Evolutionary conservation across 2,888 invertebrate species (phyloP), one percentile per base, ranked within the genome.

Genomic region (Taphrorychus bicolor): DNA sequence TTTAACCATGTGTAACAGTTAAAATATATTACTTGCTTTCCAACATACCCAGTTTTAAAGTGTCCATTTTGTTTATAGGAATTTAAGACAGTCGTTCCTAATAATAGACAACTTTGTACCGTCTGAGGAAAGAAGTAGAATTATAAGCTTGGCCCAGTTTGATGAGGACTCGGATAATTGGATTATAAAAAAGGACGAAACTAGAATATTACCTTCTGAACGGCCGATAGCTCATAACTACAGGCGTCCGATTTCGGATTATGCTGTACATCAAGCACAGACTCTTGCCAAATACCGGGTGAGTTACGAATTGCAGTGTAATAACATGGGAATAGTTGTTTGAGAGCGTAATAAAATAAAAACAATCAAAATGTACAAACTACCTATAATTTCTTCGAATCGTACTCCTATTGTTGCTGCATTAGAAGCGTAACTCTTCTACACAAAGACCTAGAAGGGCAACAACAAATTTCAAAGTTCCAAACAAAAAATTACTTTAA

Each of bases 21-120:
- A n/a, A n/a, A n/a, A n/a, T n/a, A 1, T 11, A 3, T 32, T 32
- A 11, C 32, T 45, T 17, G 14, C 2, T 17, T 5, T 3, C 14
- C 2, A 45, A 16, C 7, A 11, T 45, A n/a, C 14, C 3, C 1
- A 45, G 1, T 17, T 17, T 45, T 45, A n/a, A 42, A 42, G 14
- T 16, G 71, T 22, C 21, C 40, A 40, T 45, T 16, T 69, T 58
- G 61, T 72, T 78, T 79, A 18, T 73, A 87, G 89, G 73, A 97
- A 97, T 80, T 85, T 98, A 71, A 93, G 97, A 79, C 88, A 97
- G 66, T 92, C 94, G 82, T 91, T 91, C 78, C 85, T 95, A 32
- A 90, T 95, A 58, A 93, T 95, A 71, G 95, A 95, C 79, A 94
- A 94, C 82, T 96, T 96, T 83, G 92, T 96, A 77, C 95, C 95